Evolutionary conservation across 2,888 invertebrate species (phyloP).

Genomic region (Beris morrisii): DNA sequence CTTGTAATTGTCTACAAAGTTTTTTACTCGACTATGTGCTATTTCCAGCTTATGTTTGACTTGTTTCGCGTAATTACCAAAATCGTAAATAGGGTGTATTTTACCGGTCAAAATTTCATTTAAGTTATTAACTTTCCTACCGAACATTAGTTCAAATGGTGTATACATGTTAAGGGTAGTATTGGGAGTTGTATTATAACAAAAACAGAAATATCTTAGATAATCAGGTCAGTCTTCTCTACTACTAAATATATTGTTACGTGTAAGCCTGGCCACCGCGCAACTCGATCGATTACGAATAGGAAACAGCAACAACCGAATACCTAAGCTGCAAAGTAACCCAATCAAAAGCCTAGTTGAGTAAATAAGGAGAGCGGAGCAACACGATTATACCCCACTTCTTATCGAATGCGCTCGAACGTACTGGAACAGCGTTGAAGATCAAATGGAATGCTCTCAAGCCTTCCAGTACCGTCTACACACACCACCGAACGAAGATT

Average conservation of each 20-base stretch:
- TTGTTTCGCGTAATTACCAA: conserved; percentile 30
- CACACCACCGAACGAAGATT: no score
- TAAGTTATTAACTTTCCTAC: conserved; percentile 22
- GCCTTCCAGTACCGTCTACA: no score
- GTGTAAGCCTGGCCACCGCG: no score
- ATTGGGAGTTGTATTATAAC: conserved; percentile 35
- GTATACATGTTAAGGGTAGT: conserved; percentile 20
- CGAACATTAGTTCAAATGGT: conserved; percentile 36
- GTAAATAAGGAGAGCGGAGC: no score
- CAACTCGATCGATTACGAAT: no score
- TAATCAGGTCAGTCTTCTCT: conserved; percentile 37
- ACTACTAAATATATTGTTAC: not conserved
- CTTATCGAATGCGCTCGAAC: no score
- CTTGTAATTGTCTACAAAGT: conserved; percentile 21
- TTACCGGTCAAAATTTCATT: conserved; percentile 12
- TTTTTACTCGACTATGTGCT: conserved; percentile 18
- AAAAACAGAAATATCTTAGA: conserved; percentile 33
- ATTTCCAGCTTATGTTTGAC: conserved; percentile 31
- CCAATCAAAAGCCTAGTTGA: no score
- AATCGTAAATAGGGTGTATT: conserved; percentile 31
- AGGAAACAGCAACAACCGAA: no score
- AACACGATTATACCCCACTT: no score
- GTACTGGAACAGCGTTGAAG: no score
- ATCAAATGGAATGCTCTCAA: no score
- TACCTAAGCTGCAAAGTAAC: no score